phyloP scores from a whole-genome alignment of 2,113 vertebrate genomes.

The Tinamus guttatus region DNA sequence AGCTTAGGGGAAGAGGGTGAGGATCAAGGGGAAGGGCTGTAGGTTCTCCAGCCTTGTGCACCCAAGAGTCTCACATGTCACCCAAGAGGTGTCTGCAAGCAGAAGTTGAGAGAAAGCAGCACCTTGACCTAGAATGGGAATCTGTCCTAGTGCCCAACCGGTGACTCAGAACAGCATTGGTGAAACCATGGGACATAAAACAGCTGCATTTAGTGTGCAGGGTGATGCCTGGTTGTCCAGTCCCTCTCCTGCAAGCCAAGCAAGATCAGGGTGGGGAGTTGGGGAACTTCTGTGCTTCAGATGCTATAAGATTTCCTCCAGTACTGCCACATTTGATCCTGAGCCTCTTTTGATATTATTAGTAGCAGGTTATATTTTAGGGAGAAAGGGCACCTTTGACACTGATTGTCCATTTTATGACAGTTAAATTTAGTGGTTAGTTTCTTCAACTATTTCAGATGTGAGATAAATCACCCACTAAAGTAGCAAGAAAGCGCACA shows the following conservation, averaged over 20 bases:
- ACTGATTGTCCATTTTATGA: background rate
- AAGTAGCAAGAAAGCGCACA: background rate
- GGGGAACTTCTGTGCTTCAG: background rate
- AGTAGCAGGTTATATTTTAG: background rate
- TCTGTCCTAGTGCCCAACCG: background rate
- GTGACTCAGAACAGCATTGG: background rate
- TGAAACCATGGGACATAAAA: background rate
- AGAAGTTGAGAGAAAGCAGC: background rate
- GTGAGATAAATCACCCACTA: background rate
- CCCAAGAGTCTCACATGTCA: rapidly evolving
- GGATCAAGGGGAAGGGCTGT: background rate
- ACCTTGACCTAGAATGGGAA: background rate
- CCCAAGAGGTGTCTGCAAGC: background rate
- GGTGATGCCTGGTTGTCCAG: background rate
- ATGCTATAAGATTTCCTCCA: background rate
- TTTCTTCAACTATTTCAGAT: background rate
- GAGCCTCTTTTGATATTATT: background rate
- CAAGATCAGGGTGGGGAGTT: background rate
- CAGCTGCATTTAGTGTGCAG: background rate
- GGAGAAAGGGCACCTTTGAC: background rate
- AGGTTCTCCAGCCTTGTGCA: background rate
- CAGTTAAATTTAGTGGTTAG: background rate
- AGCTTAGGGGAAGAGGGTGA: background rate
- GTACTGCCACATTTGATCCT: background rate
- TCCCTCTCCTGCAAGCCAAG: background rate